phyloP scores from a whole-genome alignment of 2,113 vertebrate species.

The Rattus norvegicus region GRCr8 NC_086022.1:19636501-19637000 shows the following conservation, averaged over 20 bases:
- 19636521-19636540: background rate
- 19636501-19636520: background rate
- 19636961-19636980: background rate
- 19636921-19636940: background rate
- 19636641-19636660: background rate
- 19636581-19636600: background rate
- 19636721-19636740: slow-evolving; percentile 31
- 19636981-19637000: background rate
- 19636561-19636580: background rate
- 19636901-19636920: background rate
- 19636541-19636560: background rate
- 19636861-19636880: background rate
- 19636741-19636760: background rate
- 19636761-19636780: background rate
- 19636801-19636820: background rate
- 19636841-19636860: background rate
- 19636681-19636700: background rate
- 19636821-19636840: background rate
- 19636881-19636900: background rate
- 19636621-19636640: background rate
- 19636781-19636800: background rate
- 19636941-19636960: background rate
- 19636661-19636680: background rate
- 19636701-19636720: background rate
- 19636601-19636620: background rate